phyloP scores from a whole-genome alignment of 2,888 invertebrate genomes.

The Mesodorylaimus sp. region DNA sequence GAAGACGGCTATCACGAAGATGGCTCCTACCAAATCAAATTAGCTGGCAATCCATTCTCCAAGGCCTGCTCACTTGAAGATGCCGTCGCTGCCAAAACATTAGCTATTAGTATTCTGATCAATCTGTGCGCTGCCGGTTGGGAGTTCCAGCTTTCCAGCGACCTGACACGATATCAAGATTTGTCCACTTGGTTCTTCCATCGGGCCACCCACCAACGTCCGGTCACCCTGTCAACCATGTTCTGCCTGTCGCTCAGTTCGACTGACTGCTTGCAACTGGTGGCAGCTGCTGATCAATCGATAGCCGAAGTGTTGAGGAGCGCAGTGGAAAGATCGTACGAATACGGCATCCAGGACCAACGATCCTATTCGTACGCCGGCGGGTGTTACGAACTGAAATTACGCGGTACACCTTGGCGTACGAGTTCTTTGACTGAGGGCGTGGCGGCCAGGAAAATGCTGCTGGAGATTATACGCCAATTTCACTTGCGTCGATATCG shows the following conservation, averaged over 20 bases:
- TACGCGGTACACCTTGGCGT: constrained; percentile 8
- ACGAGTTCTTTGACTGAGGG: constrained; percentile 5
- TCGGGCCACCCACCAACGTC: not conserved
- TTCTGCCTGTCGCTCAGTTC: constrained; percentile 10
- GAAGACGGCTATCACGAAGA: not conserved
- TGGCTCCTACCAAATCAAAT: not conserved
- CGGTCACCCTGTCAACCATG: not conserved
- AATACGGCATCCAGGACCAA: not conserved
- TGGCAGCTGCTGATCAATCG: constrained; percentile 1
- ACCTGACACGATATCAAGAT: constrained; percentile 6
- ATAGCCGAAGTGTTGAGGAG: not conserved
- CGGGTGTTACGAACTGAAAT: constrained; percentile 7
- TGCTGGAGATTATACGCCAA: constrained; percentile 10
- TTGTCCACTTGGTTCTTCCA: constrained; percentile 12
- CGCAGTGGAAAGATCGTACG: not conserved
- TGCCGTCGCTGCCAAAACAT: not conserved
- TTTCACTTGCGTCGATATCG: constrained; percentile 6
- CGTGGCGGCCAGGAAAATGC: constrained; percentile 4
- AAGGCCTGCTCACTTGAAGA: not conserved
- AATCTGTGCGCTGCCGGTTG: constrained; percentile 7
- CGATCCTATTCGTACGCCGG: not conserved
- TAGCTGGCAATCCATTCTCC: not conserved
- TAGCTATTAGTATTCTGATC: not conserved
- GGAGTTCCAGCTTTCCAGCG: constrained; percentile 3
- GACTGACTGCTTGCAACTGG: constrained; percentile 11